Percentiles rank a stretch among this genome's conserved stretches.
Conservation (phyloP, 2,113 vertebrate species). For the Melanerpes aurifrons region DNA sequence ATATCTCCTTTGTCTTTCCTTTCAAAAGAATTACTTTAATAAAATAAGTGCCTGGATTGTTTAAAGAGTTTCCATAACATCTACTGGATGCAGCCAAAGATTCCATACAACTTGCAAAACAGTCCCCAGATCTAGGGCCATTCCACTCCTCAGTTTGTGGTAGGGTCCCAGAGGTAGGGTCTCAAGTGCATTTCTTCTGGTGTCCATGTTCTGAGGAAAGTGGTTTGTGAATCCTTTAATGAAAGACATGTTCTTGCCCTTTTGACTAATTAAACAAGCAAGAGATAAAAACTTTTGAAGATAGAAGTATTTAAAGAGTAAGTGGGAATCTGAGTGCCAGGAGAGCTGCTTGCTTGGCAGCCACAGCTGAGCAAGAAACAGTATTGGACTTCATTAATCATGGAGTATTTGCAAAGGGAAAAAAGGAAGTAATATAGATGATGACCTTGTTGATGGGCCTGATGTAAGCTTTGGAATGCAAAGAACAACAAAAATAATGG, state of each 20-base stretch:
- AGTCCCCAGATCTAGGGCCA: too few species aligned
- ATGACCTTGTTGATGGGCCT: rapidly evolving
- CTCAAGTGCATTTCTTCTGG: not conserved
- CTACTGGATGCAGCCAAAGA: not conserved
- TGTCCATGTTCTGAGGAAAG: not conserved
- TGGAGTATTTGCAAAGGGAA: not conserved
- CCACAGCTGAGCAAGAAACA: not conserved
- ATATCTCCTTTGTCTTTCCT: not conserved
- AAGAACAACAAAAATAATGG: not conserved
- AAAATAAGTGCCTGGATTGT: not conserved
- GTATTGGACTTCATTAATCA: not conserved
- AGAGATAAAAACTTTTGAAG: not conserved
- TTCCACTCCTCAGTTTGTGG: not conserved
- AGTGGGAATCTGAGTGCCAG: not conserved
- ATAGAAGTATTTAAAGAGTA: not conserved
- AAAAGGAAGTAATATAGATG: not conserved
- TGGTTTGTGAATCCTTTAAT: not conserved
- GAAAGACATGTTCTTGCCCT: not conserved
- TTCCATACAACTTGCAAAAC: not conserved
- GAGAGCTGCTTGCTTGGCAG: not conserved
- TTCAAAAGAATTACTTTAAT: not conserved
- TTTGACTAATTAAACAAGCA: not conserved
- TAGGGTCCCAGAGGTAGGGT: not conserved
- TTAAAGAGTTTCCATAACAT: not conserved
- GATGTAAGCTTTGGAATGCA: not conserved